Percentiles rank a stretch among this genome's conserved stretches.
phyloP scores from a whole-genome alignment of 2,113 vertebrate genomes.

The Meles meles region DNA sequence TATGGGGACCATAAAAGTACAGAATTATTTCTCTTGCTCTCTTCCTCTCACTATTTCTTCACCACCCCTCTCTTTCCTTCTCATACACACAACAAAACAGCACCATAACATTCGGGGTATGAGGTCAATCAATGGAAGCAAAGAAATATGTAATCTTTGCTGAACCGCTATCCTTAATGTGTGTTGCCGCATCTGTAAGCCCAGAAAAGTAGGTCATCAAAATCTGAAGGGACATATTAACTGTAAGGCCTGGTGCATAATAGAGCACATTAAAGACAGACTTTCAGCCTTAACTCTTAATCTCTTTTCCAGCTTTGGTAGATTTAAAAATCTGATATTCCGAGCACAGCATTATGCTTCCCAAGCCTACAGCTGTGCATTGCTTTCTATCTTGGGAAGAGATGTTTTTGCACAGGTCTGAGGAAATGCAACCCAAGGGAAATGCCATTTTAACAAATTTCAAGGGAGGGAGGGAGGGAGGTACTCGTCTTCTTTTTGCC shows the following conservation, averaged over 20 bases:
- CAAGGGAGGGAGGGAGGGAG: background rate
- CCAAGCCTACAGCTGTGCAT: constrained; percentile 35
- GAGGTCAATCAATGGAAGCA: background rate
- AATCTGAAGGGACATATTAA: constrained; percentile 69
- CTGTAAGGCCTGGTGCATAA: constrained; percentile 57
- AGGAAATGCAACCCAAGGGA: constrained; percentile 62
- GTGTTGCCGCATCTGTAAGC: background rate
- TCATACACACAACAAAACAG: background rate
- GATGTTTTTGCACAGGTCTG: constrained; percentile 59
- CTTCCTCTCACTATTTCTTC: background rate
- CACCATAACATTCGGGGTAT: background rate
- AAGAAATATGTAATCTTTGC: constrained; percentile 27
- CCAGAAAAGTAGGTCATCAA: constrained; percentile 63
- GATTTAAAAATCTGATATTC: constrained; percentile 65
- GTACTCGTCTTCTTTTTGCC: constrained; percentile 17
- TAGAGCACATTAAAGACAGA: constrained; percentile 54
- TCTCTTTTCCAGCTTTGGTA: constrained; percentile 63
- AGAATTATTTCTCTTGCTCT: background rate
- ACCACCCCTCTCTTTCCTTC: background rate
- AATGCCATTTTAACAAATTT: constrained; percentile 69
- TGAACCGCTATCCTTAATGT: constrained; percentile 29
- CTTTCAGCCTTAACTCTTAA: constrained; percentile 62
- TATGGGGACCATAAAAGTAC: background rate
- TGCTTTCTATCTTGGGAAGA: constrained; percentile 65
- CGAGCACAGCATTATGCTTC: constrained; percentile 42